These are phyloP conservation scores for Mellilla xanthometata DNA, from an alignment of 2,888 invertebrate species.

Conservation along the genomic window DNA sequence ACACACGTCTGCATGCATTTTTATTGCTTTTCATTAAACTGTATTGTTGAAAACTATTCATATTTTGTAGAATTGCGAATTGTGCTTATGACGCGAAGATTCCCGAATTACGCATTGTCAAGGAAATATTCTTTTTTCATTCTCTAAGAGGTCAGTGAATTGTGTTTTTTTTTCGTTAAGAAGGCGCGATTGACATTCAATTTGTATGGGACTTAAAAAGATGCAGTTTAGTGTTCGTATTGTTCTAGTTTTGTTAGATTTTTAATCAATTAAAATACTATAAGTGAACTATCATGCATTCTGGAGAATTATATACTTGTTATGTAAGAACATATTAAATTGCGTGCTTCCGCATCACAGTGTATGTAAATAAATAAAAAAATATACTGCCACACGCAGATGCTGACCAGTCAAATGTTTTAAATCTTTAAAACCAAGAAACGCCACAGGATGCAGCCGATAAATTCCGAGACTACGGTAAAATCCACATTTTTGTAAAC, in stretches of 20 bases:
- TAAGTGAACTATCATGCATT: no score
- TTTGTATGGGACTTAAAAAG: not conserved
- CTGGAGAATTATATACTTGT: no score
- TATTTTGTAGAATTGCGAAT: conserved; percentile 31
- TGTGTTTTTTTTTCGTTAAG: conserved; percentile 6
- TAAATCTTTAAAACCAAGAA: conserved; percentile 40
- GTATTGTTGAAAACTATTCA: conserved; percentile 39
- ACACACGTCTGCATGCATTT: conserved; percentile 43
- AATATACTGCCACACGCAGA: conserved; percentile 36
- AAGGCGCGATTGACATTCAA: conserved; percentile 6
- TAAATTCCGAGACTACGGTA: conserved; percentile 72
- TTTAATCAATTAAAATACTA: no score
- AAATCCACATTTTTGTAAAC: conserved; percentile 71
- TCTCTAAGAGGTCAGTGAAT: conserved; percentile 24
- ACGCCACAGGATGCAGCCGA: conserved; percentile 47
- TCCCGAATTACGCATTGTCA: conserved; percentile 14
- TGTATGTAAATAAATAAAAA: conserved; percentile 24
- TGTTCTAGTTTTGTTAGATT: not conserved
- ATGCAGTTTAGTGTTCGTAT: not conserved
- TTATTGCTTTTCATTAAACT: conserved; percentile 54
- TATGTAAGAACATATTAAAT: not conserved
- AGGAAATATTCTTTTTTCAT: conserved; percentile 2
- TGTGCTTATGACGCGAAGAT: conserved; percentile 21
- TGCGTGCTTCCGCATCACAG: conserved; percentile 7
- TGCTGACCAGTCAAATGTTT: conserved; percentile 41